Conservation (phyloP, 2,888 invertebrate species). For the Platycnemis pennipes region DNA sequence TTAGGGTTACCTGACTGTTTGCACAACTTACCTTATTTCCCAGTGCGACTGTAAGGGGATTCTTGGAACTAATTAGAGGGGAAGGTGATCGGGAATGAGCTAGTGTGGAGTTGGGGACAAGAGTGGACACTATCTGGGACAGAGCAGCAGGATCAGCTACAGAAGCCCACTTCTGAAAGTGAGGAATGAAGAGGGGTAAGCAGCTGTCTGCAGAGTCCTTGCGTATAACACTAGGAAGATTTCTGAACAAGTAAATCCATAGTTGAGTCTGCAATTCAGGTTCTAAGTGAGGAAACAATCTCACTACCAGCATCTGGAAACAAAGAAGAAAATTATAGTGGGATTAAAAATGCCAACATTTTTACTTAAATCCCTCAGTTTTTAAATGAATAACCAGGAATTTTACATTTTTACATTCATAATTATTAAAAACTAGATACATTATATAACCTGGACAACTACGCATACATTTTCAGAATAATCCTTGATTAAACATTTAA, state of each 20-base stretch:
- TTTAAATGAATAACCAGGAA: no score
- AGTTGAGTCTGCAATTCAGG: slow-evolving; percentile 80
- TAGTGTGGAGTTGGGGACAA: slow-evolving; percentile 74
- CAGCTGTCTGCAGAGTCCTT: slow-evolving; percentile 81
- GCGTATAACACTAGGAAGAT: slow-evolving; percentile 82
- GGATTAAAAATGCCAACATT: no score
- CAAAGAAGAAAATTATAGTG: no score
- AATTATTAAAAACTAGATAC: no score
- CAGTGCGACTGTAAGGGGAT: slow-evolving; percentile 79
- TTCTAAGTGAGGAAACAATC: slow-evolving; percentile 84
- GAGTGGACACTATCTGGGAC: slow-evolving; percentile 76
- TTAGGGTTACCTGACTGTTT: no score
- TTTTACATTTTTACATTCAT: no score
- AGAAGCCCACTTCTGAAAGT: slow-evolving; percentile 82
- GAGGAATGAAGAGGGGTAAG: slow-evolving; percentile 81
- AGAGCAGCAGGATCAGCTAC: slow-evolving; percentile 78
- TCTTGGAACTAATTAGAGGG: slow-evolving; percentile 76
- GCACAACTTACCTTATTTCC: slow-evolving; percentile 79
- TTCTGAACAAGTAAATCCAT: slow-evolving; percentile 83
- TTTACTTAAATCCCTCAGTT: no score
- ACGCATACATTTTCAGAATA: no score
- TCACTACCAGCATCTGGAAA: slow-evolving; percentile 84
- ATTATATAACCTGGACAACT: no score
- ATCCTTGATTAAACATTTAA: no score
- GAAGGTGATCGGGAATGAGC: slow-evolving; percentile 76